Evolutionary conservation across 1,140 invertebrate species (phyloP).

Genomic region (Charaxes varanes): DNA sequence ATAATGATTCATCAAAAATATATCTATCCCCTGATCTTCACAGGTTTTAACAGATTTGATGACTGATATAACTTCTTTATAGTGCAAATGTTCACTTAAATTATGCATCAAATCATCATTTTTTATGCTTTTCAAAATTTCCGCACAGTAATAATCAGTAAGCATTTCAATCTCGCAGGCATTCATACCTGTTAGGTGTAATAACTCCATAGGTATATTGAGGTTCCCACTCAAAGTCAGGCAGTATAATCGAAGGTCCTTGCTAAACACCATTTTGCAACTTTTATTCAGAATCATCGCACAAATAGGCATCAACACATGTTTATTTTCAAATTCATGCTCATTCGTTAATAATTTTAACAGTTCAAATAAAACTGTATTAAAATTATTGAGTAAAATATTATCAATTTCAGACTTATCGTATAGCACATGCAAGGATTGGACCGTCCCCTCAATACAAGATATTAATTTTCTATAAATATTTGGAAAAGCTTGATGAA

Average conservation of each 20-base stretch:
- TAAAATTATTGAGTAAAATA: constrained; percentile 35
- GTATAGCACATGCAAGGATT: constrained; percentile 36
- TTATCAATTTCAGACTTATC: constrained; percentile 41
- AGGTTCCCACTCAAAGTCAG: constrained; percentile 36
- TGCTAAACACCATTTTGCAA: constrained; percentile 34
- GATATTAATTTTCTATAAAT: constrained; percentile 33
- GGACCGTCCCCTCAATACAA: constrained; percentile 35
- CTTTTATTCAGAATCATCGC: constrained; percentile 30
- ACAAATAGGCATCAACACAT: constrained; percentile 35
- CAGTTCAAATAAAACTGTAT: constrained; percentile 25
- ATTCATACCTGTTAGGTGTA: constrained; percentile 38
- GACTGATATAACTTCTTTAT: constrained; percentile 34
- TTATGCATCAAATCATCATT: constrained; percentile 20
- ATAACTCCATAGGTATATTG: constrained; percentile 32
- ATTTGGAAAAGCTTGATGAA: constrained; percentile 30
- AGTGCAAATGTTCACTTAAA: constrained; percentile 36
- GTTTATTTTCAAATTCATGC: constrained; percentile 22
- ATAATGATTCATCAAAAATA: constrained; percentile 33
- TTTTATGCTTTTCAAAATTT: constrained; percentile 26
- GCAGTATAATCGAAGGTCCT: constrained; percentile 40
- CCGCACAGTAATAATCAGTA: constrained; percentile 32
- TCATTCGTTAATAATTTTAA: constrained; percentile 26
- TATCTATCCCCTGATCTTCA: constrained; percentile 30
- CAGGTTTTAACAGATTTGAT: constrained; percentile 31
- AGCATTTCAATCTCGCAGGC: constrained; percentile 43